Percentiles rank a stretch among this genome's conserved stretches.
These are phyloP conservation scores for Prunella fulvescens DNA, from an alignment of 2,113 vertebrate genomes.

Conservation along the genomic window DNA sequence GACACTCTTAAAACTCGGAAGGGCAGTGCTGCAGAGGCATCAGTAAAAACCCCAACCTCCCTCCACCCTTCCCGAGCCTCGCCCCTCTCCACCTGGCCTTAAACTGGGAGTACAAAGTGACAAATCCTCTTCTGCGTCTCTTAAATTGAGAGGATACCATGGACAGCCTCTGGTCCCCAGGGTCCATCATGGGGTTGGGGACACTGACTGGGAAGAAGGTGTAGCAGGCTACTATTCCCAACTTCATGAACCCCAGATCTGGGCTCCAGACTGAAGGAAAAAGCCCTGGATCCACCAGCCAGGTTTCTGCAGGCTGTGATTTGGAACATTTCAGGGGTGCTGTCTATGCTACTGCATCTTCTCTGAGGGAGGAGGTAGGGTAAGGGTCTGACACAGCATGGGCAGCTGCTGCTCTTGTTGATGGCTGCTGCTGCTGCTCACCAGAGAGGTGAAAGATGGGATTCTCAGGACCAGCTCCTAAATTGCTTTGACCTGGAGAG, in stretches of 20 bases:
- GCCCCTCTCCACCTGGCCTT: background rate
- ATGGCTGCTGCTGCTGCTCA: background rate
- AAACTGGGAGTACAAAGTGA: background rate
- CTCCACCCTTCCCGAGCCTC: background rate
- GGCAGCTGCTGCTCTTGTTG: background rate
- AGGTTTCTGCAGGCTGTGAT: background rate
- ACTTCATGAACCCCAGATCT: background rate
- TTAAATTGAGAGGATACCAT: background rate
- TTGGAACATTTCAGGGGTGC: background rate
- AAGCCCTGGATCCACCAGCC: background rate
- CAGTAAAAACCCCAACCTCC: background rate
- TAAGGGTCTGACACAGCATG: accelerated
- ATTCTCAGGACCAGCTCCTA: background rate
- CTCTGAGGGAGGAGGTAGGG: too few relatives aligned
- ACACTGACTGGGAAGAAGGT: background rate
- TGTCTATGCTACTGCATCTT: background rate
- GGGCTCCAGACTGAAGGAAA: background rate
- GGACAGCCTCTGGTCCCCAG: background rate
- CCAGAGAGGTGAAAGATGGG: background rate
- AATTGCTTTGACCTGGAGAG: background rate
- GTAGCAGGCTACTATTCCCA: background rate
- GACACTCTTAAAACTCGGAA: background rate
- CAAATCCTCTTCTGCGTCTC: background rate
- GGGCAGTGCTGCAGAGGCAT: background rate
- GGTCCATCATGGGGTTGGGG: too few relatives aligned